Conservation (phyloP, 2,797 vertebrate species). For the Myotis planiceps region DNA sequence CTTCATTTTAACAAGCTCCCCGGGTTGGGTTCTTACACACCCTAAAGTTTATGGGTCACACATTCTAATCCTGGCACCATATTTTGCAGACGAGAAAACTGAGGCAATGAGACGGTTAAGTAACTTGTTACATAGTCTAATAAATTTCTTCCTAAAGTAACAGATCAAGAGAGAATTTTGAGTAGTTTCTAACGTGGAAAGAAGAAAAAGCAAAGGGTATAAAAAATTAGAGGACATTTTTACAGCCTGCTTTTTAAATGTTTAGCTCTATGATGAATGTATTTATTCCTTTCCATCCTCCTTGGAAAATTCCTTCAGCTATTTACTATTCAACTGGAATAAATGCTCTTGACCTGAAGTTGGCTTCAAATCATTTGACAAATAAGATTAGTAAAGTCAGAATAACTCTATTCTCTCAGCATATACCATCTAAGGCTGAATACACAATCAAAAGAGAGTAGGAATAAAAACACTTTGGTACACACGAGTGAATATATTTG, state of each 20-base stretch:
- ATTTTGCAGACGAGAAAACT: slow-evolving; percentile 4
- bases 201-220: not conserved
- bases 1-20: not conserved
- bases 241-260: not conserved
- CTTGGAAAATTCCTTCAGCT: slow-evolving; percentile 24
- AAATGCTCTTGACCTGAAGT: slow-evolving; percentile 41
- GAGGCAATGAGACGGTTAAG: not conserved
- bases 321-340: not conserved
- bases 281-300: not conserved
- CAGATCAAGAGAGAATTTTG: not conserved
- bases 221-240: not conserved
- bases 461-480: not conserved
- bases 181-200: not conserved
- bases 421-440: not conserved
- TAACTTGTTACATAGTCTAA: not conserved
- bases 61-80: not conserved
- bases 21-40: not conserved
- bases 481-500: not conserved
- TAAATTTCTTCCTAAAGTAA: not conserved
- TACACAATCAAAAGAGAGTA: slow-evolving; percentile 26
- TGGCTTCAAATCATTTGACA: slow-evolving; percentile 53
- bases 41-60: not conserved
- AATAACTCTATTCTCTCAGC: slow-evolving; percentile 23
- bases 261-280: not conserved
- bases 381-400: slow-evolving; percentile 15